Percentiles rank a stretch among this genome's conserved stretches.
Evolutionary conservation across 2,113 vertebrate genomes (phyloP).

Genomic region (Corynorhinus townsendii): DNA sequence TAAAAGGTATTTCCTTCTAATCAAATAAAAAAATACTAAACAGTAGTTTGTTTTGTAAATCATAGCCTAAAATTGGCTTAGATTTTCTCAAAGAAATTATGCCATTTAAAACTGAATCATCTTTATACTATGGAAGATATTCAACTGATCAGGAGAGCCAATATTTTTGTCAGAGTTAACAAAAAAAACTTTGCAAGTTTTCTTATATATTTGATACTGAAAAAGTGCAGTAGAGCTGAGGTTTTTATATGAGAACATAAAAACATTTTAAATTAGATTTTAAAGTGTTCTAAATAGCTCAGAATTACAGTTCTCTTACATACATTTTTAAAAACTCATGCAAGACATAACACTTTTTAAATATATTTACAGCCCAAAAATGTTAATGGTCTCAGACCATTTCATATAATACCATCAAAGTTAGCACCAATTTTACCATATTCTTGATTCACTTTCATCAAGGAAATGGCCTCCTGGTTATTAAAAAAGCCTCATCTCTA

Average conservation of each 20-base stretch:
- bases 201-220: background rate
- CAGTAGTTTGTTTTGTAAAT: slow-evolving; percentile 8
- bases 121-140: background rate
- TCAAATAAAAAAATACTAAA: slow-evolving; percentile 10
- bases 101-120: background rate
- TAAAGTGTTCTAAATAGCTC: background rate
- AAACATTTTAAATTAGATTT: background rate
- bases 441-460: background rate
- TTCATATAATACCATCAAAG: background rate
- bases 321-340: background rate
- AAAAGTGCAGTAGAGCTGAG: background rate
- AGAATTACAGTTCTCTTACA: background rate
- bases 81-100: background rate
- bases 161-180: background rate
- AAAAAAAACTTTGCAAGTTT: background rate
- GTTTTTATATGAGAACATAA: background rate
- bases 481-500: background rate
- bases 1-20: background rate
- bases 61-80: background rate
- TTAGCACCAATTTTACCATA: background rate
- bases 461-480: background rate
- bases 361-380: background rate
- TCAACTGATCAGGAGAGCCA: background rate
- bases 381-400: background rate
- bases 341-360: background rate